phyloP scores from a whole-genome alignment of 92 coral and sea anemone genomes.

The Scolanthus callimorphus region DNA sequence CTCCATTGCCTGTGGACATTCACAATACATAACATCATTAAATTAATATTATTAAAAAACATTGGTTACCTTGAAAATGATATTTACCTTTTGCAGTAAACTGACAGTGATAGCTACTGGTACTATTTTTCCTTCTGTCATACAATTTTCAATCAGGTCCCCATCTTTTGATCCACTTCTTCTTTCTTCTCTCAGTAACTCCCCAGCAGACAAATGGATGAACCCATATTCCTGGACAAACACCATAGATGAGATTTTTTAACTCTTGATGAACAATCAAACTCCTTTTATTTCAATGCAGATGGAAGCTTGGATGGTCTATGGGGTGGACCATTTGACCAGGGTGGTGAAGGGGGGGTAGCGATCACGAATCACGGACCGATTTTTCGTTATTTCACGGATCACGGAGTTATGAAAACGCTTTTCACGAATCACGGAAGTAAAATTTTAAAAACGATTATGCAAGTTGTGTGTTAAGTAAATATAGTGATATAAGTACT shows the following conservation, averaged over 20 bases:
- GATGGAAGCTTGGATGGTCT: too few relatives aligned
- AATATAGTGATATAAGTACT: too few relatives aligned
- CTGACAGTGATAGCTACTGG: slow-evolving; percentile 95
- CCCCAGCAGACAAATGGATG: slow-evolving; percentile 94
- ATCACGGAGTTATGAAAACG: too few relatives aligned
- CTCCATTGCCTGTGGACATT: slow-evolving; percentile 72
- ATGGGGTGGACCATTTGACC: too few relatives aligned
- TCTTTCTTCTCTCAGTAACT: slow-evolving; percentile 83
- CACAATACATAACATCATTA: not conserved
- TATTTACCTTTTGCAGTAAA: slow-evolving; percentile 78
- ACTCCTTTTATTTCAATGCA: not conserved
- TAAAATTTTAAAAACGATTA: too few relatives aligned
- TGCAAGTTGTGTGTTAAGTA: too few relatives aligned
- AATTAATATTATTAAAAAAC: not conserved
- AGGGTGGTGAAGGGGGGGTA: too few relatives aligned
- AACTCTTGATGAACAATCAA: too few relatives aligned
- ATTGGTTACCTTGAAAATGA: not conserved
- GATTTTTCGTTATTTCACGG: too few relatives aligned
- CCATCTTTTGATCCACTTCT: slow-evolving; percentile 95
- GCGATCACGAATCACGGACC: too few relatives aligned
- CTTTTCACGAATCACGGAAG: too few relatives aligned
- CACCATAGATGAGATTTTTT: too few relatives aligned
- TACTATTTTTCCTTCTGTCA: slow-evolving; percentile 90
- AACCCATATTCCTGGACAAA: slow-evolving; percentile 88
- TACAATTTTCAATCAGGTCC: slow-evolving; percentile 84